Evolutionary conservation across 35 echinoderm and acorn worm genomes (phyloP).

Genomic region (Holothuria glaberrima): DNA sequence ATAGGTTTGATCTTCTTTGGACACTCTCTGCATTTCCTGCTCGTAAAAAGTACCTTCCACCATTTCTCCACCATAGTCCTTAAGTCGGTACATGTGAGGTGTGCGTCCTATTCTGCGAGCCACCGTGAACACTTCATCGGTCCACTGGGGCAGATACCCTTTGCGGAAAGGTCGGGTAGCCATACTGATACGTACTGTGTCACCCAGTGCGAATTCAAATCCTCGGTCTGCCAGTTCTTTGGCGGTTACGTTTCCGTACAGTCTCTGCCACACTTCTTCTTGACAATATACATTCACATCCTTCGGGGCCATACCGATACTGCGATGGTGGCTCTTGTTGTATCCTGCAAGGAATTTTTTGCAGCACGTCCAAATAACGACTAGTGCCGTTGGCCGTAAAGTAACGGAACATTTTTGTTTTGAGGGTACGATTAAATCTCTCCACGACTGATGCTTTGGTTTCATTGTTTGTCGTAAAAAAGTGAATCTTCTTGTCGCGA

Average conservation of each 20-base stretch:
- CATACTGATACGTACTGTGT: conserved; percentile 48
- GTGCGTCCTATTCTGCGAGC: not conserved
- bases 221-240: not conserved
- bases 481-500: conserved; percentile 47
- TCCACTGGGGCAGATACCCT: conserved; percentile 50
- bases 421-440: conserved; percentile 76
- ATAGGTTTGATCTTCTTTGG: conserved; percentile 14
- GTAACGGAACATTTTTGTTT: conserved; percentile 59
- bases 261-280: conserved; percentile 30
- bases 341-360: not conserved
- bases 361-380: not conserved
- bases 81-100: conserved; percentile 51
- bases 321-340: conserved; percentile 11
- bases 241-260: conserved; percentile 1
- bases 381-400: conserved; percentile 51
- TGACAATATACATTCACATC: not conserved
- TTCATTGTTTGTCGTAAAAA: conserved; percentile 82
- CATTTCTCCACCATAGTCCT: conserved; percentile 43
- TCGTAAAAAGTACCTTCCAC: conserved; percentile 55
- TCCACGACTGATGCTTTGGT: conserved; percentile 73
- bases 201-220: conserved; percentile 42
- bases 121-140: conserved; percentile 55
- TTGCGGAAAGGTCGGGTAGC: conserved; percentile 29
- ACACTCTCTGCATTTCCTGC: conserved; percentile 61
- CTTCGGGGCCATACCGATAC: conserved; percentile 45